Conservation (phyloP, 2,888 invertebrate species). For the Lymantria monacha region DNA sequence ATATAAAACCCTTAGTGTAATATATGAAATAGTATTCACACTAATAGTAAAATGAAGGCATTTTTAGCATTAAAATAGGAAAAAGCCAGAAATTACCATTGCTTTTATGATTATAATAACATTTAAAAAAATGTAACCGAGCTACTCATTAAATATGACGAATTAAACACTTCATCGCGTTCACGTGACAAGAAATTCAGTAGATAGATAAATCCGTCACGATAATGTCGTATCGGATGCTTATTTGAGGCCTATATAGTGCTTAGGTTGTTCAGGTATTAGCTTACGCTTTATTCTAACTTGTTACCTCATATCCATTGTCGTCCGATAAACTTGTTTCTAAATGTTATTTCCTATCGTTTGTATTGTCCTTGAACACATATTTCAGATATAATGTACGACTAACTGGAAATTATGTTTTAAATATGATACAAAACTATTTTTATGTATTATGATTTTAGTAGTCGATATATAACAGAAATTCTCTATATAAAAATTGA, state of each 20-base stretch:
- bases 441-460: no score
- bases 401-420: no score
- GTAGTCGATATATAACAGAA: no score
- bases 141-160: not conserved
- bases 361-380: conserved; percentile 15
- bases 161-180: not conserved
- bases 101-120: not conserved
- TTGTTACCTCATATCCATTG: conserved; percentile 11
- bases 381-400: not conserved
- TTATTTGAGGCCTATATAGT: not conserved
- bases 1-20: no score
- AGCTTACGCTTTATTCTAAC: conserved; percentile 33
- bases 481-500: no score
- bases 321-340: not conserved
- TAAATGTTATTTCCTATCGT: not conserved
- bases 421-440: no score
- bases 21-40: no score
- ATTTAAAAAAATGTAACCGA: not conserved
- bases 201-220: not conserved
- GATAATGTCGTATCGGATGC: not conserved
- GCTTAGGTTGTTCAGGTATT: conserved; percentile 20
- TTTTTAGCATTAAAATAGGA: no score
- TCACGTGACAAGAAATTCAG: not conserved
- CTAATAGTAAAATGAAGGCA: no score
- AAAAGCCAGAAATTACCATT: not conserved